phyloP scores from a whole-genome alignment of 2,888 invertebrate species.

The Drosophila engyochracea region DNA sequence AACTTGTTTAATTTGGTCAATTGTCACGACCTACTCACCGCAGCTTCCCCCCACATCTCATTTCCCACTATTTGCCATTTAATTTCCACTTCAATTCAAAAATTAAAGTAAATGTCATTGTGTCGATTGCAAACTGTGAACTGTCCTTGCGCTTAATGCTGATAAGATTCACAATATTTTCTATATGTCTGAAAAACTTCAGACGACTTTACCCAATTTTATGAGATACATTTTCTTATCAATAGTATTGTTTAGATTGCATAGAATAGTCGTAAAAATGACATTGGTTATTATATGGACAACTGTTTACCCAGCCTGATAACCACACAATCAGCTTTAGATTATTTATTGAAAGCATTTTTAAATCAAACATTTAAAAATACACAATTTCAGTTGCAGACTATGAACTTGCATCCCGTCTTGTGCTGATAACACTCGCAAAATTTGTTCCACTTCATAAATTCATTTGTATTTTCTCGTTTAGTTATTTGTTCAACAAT shows the following conservation, averaged over 20 bases:
- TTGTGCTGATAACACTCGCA: neutral
- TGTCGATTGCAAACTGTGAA: neutral
- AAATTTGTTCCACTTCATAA: neutral
- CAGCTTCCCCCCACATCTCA: too few species aligned
- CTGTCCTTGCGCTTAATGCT: neutral
- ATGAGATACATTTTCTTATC: slow-evolving; percentile 12
- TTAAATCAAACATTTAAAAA: neutral
- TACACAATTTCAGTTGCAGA: neutral
- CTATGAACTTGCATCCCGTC: neutral
- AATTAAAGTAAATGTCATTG: slow-evolving; percentile 1
- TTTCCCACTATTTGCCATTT: neutral
- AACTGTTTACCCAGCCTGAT: neutral
- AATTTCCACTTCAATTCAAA: neutral
- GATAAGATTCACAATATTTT: neutral
- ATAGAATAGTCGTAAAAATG: neutral
- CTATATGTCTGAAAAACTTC: neutral
- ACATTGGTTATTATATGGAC: neutral
- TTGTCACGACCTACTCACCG: slow-evolving; percentile 51
- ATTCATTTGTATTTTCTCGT: neutral
- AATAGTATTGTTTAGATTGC: neutral
- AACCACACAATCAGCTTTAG: neutral
- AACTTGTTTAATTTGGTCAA: slow-evolving; percentile 56
- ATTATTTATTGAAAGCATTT: neutral
- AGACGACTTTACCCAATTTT: neutral
- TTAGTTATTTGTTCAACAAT: neutral